These are phyloP conservation scores for Periplaneta americana DNA, from an alignment of 1,140 invertebrate genomes.

Conservation along the genomic window DNA sequence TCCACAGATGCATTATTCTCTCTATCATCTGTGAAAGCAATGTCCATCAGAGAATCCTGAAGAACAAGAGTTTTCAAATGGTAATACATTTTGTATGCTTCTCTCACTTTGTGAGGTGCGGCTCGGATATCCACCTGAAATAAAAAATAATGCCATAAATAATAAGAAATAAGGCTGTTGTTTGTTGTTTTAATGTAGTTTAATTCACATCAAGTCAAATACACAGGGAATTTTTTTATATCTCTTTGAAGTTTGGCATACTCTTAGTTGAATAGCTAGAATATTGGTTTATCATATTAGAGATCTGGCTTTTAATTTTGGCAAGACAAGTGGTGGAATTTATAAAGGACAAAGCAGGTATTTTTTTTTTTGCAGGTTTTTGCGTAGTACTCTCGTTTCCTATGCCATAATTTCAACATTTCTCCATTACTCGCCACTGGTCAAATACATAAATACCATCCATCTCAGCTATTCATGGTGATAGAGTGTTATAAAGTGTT, in stretches of 20 bases:
- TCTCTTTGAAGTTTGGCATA: not conserved
- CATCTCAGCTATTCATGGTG: too few relatives aligned
- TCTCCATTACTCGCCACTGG: too few relatives aligned
- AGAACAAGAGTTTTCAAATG: conserved; percentile 65
- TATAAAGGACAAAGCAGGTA: too few relatives aligned
- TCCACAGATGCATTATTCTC: conserved; percentile 3
- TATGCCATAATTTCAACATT: too few relatives aligned
- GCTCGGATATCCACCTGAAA: conserved; percentile 69
- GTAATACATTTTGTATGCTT: conserved; percentile 77
- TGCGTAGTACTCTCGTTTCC: too few relatives aligned
- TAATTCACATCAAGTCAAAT: not conserved
- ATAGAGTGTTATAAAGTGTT: too few relatives aligned
- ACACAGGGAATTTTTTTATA: not conserved
- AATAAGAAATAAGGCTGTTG: too few relatives aligned
- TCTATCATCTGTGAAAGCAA: conserved; percentile 30
- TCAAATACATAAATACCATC: too few relatives aligned
- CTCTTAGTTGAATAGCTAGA: not conserved
- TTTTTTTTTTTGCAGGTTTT: too few relatives aligned
- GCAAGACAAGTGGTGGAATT: too few relatives aligned
- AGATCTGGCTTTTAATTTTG: not conserved
- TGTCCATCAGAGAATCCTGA: conserved; percentile 57
- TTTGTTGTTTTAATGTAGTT: not conserved
- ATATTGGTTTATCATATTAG: too few relatives aligned
- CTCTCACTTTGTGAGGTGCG: conserved; percentile 59
- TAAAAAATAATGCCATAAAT: conserved; percentile 19